phyloP scores from a whole-genome alignment of 37 sponge, comb jelly and placozoan genomes.

The Bolinopsis microptera region DNA sequence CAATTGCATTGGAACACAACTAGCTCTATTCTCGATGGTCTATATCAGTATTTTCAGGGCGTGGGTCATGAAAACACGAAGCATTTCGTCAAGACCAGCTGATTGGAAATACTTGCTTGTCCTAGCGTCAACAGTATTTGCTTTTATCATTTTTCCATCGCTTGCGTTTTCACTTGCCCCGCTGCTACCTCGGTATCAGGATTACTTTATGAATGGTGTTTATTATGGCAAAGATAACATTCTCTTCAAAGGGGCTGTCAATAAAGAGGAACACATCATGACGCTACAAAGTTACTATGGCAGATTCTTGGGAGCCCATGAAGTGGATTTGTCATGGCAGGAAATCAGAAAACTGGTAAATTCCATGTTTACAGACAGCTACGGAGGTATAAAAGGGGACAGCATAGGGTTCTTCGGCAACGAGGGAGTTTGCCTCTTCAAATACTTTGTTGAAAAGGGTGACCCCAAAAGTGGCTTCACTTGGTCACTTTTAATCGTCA shows the following conservation, averaged over 20 bases:
- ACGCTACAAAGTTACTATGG: background rate
- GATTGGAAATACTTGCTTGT: background rate
- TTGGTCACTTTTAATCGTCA: background rate
- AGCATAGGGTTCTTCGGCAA: constrained; percentile 45
- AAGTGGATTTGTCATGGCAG: background rate
- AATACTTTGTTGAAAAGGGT: background rate
- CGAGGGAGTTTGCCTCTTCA: constrained; percentile 35
- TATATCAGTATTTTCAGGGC: background rate
- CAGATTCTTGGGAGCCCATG: background rate
- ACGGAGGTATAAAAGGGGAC: background rate
- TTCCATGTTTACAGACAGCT: background rate
- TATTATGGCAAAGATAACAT: background rate
- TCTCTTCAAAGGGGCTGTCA: background rate
- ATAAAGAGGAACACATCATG: background rate
- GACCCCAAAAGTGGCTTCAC: constrained; percentile 3
- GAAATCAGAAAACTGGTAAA: background rate
- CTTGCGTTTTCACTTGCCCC: background rate
- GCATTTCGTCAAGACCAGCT: background rate
- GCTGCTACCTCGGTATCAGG: background rate
- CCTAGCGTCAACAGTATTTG: background rate
- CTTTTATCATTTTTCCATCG: background rate
- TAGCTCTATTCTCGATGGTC: background rate
- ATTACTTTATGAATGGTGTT: constrained; percentile 35
- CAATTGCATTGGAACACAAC: background rate
- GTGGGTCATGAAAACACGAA: background rate